Percentiles rank a stretch among this genome's conserved stretches.
Conservation (phyloP, 2,113 vertebrate genomes). For the Sinosuthora webbiana region DNA sequence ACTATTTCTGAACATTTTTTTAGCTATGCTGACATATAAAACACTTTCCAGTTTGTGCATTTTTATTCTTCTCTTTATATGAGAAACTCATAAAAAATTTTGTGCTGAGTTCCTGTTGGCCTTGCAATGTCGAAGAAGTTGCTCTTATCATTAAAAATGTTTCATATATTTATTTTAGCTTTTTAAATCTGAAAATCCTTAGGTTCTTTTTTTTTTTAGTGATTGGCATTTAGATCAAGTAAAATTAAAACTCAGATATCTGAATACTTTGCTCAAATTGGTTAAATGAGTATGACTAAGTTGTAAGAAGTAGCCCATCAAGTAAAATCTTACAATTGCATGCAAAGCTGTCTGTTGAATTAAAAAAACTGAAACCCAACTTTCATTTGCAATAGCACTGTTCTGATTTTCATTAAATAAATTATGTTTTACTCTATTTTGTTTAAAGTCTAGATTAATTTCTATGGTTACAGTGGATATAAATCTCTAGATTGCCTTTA, state of each 20-base stretch:
- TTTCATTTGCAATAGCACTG: slow-evolving; percentile 60
- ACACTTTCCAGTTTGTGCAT: neutral
- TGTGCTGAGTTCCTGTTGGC: neutral
- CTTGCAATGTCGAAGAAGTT: neutral
- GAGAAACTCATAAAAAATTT: neutral
- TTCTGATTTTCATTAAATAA: slow-evolving; percentile 78
- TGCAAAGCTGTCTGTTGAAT: slow-evolving; percentile 42
- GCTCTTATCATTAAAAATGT: neutral
- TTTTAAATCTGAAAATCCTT: neutral
- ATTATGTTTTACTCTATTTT: slow-evolving; percentile 66
- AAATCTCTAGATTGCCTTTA: slow-evolving; percentile 71
- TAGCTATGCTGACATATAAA: neutral
- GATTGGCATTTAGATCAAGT: neutral
- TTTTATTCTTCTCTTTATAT: neutral
- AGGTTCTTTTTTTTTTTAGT: neutral
- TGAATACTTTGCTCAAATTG: slow-evolving; percentile 9
- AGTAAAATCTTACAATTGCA: slow-evolving; percentile 18
- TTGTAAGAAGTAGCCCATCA: slow-evolving; percentile 61
- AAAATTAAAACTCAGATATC: neutral
- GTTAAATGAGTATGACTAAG: slow-evolving; percentile 43
- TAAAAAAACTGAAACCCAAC: neutral
- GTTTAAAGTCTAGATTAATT: slow-evolving; percentile 74
- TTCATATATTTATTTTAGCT: neutral
- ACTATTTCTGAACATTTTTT: neutral
- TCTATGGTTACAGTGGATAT: slow-evolving; percentile 71